Percentiles rank a stretch among this genome's conserved stretches.
Evolutionary conservation across 2,797 vertebrate species (phyloP).

Genomic region (Okamejei kenojei): DNA sequence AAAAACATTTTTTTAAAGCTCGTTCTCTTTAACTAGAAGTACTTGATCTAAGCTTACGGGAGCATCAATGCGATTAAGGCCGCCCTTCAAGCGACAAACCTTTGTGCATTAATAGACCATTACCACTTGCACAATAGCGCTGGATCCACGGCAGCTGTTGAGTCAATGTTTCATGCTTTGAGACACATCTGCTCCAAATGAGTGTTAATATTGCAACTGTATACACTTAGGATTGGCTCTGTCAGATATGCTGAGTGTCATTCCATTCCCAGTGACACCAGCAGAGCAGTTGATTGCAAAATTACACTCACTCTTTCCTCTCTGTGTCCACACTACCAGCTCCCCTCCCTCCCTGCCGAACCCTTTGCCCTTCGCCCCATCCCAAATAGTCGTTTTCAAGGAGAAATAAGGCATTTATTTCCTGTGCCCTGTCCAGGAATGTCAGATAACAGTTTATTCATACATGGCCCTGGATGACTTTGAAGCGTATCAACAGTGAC

Average conservation of each 20-base stretch:
- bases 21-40: conserved; percentile 26
- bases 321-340: conserved; percentile 44
- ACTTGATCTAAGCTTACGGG: conserved; percentile 36
- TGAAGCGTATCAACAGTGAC: conserved; percentile 93
- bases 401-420: conserved; percentile 68
- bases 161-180: conserved; percentile 98
- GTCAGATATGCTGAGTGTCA: conserved; percentile 89
- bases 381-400: conserved; percentile 69
- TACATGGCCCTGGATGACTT: conserved; percentile 69
- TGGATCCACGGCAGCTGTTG: conserved; percentile 96
- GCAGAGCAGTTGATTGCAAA: conserved; percentile 52
- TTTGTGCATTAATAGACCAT: conserved; percentile 62
- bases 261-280: conserved; percentile 67
- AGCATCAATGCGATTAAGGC: conserved; percentile 41
- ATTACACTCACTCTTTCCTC: conserved; percentile 40
- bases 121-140: conserved; percentile 68
- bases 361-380: not conserved
- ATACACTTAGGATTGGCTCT: conserved; percentile 67
- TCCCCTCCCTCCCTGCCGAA: conserved; percentile 30
- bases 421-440: conserved; percentile 68
- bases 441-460: conserved; percentile 76
- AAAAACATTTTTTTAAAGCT: conserved; percentile 22
- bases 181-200: conserved; percentile 95
- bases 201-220: conserved; percentile 94
- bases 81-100: conserved; percentile 49